A percentile compares a stretch with the other conserved stretches of the same genome.
Conservation (phyloP, 2,113 vertebrate genomes). For the Progne subis region DNA sequence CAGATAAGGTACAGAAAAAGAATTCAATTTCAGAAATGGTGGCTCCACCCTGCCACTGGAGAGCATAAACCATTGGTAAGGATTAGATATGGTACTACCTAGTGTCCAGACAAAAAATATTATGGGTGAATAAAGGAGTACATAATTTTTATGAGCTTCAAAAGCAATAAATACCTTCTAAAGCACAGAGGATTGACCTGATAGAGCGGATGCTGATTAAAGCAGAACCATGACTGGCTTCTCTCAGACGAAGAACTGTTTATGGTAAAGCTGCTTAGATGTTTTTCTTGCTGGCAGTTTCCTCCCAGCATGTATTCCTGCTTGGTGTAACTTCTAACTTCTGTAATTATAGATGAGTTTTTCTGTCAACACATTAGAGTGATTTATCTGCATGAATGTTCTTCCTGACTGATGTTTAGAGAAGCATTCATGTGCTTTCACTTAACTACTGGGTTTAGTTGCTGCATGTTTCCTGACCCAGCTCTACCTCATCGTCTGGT, state of each 20-base stretch:
- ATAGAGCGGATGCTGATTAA: not conserved
- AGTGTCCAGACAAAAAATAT: not conserved
- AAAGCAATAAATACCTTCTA: constrained; percentile 1
- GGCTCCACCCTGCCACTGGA: not conserved
- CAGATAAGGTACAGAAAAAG: not conserved
- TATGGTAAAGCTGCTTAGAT: no score
- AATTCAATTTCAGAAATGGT: not conserved
- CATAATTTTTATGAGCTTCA: not conserved
- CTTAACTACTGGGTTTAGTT: not conserved
- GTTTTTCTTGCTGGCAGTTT: not conserved
- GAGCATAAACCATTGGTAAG: not conserved
- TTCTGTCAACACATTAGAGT: not conserved
- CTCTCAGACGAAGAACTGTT: no score
- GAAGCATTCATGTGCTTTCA: not conserved
- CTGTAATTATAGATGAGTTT: not conserved
- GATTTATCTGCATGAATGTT: not conserved
- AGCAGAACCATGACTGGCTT: not conserved
- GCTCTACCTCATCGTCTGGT: not conserved
- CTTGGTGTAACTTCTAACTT: not conserved
- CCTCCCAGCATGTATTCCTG: not conserved
- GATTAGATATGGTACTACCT: not conserved
- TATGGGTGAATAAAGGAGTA: not conserved
- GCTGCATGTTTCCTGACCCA: not conserved
- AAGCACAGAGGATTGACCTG: not conserved
- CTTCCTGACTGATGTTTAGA: not conserved